These are phyloP conservation scores for Helicolenus hilgendorfi DNA, from an alignment of 2,797 vertebrate species.

Conservation along the genomic window DNA sequence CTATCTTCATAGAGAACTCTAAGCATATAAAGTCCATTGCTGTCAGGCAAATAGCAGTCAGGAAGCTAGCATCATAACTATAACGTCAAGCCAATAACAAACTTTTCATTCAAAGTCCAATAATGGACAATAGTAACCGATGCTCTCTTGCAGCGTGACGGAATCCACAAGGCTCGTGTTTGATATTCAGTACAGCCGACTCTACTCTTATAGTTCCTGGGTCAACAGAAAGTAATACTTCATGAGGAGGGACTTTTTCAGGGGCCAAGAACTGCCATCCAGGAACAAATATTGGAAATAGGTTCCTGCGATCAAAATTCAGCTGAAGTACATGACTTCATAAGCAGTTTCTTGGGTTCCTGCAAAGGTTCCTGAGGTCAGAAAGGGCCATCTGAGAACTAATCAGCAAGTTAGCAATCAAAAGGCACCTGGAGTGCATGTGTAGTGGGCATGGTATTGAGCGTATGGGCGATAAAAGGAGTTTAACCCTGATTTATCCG, in stretches of 20 bases:
- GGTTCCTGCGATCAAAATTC: not conserved
- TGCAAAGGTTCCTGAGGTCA: slow-evolving; percentile 6
- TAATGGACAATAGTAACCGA: not conserved
- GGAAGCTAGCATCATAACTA: not conserved
- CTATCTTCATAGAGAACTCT: not conserved
- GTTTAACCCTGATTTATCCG: slow-evolving; percentile 49
- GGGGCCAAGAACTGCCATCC: not conserved
- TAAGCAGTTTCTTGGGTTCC: not conserved
- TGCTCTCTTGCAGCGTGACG: not conserved
- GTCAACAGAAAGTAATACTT: slow-evolving; percentile 14
- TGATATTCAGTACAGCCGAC: slow-evolving; percentile 8
- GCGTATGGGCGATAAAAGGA: not conserved
- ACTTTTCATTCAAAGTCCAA: not conserved
- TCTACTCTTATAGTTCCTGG: not conserved
- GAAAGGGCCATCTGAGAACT: not conserved
- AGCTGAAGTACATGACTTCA: not conserved
- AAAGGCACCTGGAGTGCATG: not conserved
- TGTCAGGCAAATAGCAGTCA: not conserved
- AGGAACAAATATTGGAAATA: not conserved
- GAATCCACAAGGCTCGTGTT: not conserved
- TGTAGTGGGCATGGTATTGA: not conserved
- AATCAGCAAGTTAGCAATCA: slow-evolving; percentile 55
- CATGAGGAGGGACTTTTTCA: not conserved
- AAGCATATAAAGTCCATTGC: not conserved
- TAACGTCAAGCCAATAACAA: not conserved